These are phyloP conservation scores for Brachionus plicatilis DNA, from an alignment of 1,140 invertebrate species.

Conservation along the genomic window DNA sequence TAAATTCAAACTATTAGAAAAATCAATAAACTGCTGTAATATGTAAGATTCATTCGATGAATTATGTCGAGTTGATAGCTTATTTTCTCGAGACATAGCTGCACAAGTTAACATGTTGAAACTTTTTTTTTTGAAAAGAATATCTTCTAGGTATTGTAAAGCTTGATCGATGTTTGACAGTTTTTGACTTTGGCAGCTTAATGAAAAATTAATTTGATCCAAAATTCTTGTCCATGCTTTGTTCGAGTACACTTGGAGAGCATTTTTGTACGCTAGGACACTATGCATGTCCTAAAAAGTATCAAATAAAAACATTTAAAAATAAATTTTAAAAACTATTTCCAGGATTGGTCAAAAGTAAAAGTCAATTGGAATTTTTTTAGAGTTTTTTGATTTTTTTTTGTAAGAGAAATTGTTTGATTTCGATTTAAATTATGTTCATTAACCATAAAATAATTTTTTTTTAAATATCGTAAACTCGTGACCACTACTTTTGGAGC, in stretches of 20 bases:
- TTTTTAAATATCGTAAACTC: no score
- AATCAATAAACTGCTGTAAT: not conserved
- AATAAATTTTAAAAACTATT: no score
- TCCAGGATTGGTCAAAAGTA: no score
- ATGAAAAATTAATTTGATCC: conserved; percentile 17
- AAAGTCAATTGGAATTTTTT: no score
- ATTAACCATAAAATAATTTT: no score
- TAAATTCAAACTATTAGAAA: not conserved
- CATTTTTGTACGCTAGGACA: not conserved
- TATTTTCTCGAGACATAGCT: not conserved
- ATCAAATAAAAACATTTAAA: not conserved
- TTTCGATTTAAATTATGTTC: no score
- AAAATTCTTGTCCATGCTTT: conserved; percentile 17
- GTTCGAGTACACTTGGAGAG: not conserved
- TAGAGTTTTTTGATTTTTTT: no score
- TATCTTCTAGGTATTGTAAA: not conserved
- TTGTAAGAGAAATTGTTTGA: no score
- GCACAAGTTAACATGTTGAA: not conserved
- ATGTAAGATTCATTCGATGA: not conserved
- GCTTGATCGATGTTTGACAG: not conserved
- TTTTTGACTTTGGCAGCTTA: not conserved
- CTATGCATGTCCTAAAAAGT: not conserved
- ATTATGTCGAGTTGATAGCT: not conserved
- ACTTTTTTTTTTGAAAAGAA: not conserved
- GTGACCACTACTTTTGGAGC: no score